phyloP scores from a whole-genome alignment of 2,888 invertebrate genomes.

The Scaeva pyrastri region DNA sequence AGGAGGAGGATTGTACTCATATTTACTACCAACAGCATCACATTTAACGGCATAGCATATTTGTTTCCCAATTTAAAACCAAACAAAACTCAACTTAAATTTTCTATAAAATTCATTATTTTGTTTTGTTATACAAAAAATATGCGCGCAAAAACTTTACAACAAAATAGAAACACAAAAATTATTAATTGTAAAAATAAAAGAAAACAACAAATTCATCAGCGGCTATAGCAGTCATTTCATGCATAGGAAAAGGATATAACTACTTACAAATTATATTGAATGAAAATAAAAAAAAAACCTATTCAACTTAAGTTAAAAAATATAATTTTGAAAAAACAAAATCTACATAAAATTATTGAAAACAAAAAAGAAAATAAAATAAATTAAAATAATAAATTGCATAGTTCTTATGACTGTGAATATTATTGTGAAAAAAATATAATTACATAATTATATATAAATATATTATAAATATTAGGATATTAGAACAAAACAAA shows the following conservation, averaged over 20 bases:
- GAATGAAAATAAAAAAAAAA: slow-evolving; percentile 34
- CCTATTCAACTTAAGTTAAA: slow-evolving; percentile 65
- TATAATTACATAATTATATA: slow-evolving; percentile 45
- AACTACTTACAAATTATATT: slow-evolving; percentile 50
- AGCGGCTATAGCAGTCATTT: slow-evolving; percentile 57
- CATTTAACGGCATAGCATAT: slow-evolving; percentile 82
- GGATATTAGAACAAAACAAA: slow-evolving; percentile 64
- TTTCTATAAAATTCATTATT: slow-evolving; percentile 39
- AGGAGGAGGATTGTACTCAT: slow-evolving; percentile 81
- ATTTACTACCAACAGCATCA: slow-evolving; percentile 82
- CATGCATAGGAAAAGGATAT: slow-evolving; percentile 64
- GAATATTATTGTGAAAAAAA: slow-evolving; percentile 75
- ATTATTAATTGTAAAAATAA: slow-evolving; percentile 14
- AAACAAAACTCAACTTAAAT: slow-evolving; percentile 35
- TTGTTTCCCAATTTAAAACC: slow-evolving; percentile 53
- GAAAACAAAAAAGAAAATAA: slow-evolving; percentile 44
- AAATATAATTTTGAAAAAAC: slow-evolving; percentile 47
- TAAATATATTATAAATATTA: slow-evolving; percentile 55
- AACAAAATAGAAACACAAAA: slow-evolving; percentile 58
- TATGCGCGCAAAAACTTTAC: slow-evolving; percentile 77
- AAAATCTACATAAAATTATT: slow-evolving; percentile 14
- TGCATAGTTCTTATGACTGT: slow-evolving; percentile 78
- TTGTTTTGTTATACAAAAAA: slow-evolving; percentile 5
- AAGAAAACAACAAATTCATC: slow-evolving; percentile 42
- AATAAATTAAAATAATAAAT: slow-evolving; percentile 68